Evolutionary conservation across 1,140 invertebrate species (phyloP).

Genomic region (Pseudomyrmex gracilis): DNA sequence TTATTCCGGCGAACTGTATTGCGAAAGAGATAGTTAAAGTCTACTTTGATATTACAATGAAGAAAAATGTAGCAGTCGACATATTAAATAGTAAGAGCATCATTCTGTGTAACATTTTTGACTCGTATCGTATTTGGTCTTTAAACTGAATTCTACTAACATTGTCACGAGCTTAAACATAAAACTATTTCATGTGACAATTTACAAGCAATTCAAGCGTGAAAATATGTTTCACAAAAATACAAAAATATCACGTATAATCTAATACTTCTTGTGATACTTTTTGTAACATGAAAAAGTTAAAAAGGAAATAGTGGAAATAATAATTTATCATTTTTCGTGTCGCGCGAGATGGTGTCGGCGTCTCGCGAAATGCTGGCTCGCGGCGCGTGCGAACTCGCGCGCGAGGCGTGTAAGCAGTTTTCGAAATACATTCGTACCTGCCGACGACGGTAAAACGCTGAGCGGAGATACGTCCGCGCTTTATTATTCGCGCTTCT

Average conservation of each 20-base stretch:
- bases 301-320: too few species aligned
- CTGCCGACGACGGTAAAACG: slow-evolving; percentile 46
- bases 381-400: slow-evolving; percentile 35
- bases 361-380: too few species aligned
- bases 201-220: too few species aligned
- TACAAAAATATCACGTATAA: neutral
- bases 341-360: neutral
- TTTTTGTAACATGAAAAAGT: neutral
- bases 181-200: too few species aligned
- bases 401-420: slow-evolving; percentile 44
- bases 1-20: slow-evolving; percentile 7
- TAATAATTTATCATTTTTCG: slow-evolving; percentile 35
- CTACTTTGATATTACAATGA: slow-evolving; percentile 26
- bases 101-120: neutral
- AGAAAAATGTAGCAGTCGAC: neutral
- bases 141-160: too few species aligned
- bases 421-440: slow-evolving; percentile 58
- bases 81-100: neutral
- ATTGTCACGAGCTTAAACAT: too few species aligned
- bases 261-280: neutral
- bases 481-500: slow-evolving; percentile 64
- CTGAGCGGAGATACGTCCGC: slow-evolving; percentile 59
- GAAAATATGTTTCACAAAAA: neutral
- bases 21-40: slow-evolving; percentile 1
- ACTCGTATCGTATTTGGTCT: too few species aligned